Conservation (phyloP, 2,797 vertebrate species). For the Hyperoplus lanceolatus region DNA sequence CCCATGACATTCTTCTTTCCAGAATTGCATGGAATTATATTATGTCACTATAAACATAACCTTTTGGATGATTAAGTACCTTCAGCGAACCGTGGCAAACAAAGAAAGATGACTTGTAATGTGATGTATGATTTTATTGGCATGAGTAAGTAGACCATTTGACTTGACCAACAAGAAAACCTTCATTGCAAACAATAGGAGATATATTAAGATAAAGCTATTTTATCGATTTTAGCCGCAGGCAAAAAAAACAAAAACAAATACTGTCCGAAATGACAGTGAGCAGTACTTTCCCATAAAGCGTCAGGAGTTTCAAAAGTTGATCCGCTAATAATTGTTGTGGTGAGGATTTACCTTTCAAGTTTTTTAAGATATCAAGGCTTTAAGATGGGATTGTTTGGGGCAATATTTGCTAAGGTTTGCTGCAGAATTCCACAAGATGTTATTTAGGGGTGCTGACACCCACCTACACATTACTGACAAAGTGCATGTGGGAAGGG, state of each 20-base stretch:
- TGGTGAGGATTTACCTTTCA: not conserved
- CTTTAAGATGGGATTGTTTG: not conserved
- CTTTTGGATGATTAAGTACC: not conserved
- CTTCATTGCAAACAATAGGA: not conserved
- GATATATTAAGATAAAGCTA: not conserved
- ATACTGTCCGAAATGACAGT: not conserved
- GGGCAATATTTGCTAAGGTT: slow-evolving; percentile 37
- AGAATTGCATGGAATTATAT: too few relatives aligned
- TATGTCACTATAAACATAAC: not conserved
- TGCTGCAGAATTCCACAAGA: slow-evolving; percentile 27
- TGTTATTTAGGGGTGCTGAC: slow-evolving; percentile 30
- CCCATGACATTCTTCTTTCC: too few relatives aligned
- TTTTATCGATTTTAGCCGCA: not conserved
- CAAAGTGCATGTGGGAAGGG: slow-evolving; percentile 46
- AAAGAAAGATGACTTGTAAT: not conserved
- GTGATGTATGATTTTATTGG: not conserved
- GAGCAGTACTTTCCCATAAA: not conserved
- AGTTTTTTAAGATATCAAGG: not conserved
- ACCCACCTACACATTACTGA: slow-evolving; percentile 48
- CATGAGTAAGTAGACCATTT: not conserved
- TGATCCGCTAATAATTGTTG: not conserved
- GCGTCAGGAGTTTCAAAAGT: not conserved
- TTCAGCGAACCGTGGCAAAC: not conserved
- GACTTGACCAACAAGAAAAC: not conserved
- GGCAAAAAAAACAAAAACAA: not conserved